These are phyloP conservation scores for Amiota mariae DNA, from an alignment of 2,888 invertebrate species.

Conservation along the genomic window DNA sequence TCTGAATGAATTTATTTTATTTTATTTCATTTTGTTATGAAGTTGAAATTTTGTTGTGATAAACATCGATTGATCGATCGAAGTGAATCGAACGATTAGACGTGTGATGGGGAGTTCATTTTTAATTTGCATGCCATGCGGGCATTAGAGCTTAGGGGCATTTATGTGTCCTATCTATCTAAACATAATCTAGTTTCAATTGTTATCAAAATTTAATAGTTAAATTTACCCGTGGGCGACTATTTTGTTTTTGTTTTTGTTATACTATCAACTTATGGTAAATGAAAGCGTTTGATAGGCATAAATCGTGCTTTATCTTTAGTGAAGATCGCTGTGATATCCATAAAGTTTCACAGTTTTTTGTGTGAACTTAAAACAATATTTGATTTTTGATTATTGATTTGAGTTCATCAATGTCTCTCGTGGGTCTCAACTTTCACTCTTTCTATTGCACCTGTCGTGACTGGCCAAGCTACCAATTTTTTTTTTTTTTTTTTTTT, in stretches of 20 bases:
- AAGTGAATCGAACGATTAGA: background rate
- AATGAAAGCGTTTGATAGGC: conserved; percentile 46
- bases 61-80: conserved; percentile 46
- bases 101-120: conserved; percentile 25
- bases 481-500: too few species aligned
- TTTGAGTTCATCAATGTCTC: conserved; percentile 19
- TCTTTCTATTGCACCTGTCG: conserved; percentile 6
- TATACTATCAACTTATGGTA: background rate
- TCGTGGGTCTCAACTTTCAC: conserved; percentile 20
- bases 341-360: conserved; percentile 14
- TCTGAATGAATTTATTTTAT: too few species aligned
- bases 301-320: conserved; percentile 56
- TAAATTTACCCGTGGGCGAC: conserved; percentile 52
- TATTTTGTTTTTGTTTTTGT: background rate
- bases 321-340: background rate
- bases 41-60: conserved; percentile 49
- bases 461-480: conserved; percentile 2
- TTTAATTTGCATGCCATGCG: conserved; percentile 31
- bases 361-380: conserved; percentile 19
- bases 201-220: background rate
- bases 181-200: conserved; percentile 16
- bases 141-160: background rate
- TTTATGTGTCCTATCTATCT: background rate
- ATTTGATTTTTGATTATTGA: conserved; percentile 30
- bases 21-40: conserved; percentile 38